Percentiles rank a stretch among this genome's conserved stretches.
Evolutionary conservation across 2,113 vertebrate genomes (phyloP).

Genomic region (Lophura nycthemera): DNA sequence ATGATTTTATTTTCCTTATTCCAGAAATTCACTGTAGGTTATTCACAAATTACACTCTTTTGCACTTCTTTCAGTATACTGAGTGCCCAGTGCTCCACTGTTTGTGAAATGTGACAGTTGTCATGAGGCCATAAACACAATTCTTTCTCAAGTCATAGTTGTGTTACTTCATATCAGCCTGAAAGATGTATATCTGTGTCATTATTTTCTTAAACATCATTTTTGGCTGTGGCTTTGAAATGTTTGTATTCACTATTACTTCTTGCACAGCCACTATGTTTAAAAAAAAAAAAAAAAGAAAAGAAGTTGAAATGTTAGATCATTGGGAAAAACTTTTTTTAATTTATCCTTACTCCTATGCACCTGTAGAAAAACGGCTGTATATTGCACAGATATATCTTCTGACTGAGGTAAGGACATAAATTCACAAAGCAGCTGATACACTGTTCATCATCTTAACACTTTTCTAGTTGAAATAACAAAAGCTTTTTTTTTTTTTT

Average conservation of each 20-base stretch:
- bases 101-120: not conserved
- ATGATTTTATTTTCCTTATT: not conserved
- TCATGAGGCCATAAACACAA: rapidly evolving
- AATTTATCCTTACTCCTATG: too few relatives aligned
- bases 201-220: not conserved
- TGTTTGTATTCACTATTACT: not conserved
- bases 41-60: not conserved
- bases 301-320: not conserved
- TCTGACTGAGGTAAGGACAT: conserved; percentile 13
- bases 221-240: not conserved
- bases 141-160: not conserved
- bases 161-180: not conserved
- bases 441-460: conserved; percentile 70
- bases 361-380: not conserved
- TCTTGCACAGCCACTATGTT: rapidly evolving
- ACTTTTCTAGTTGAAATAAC: conserved; percentile 67
- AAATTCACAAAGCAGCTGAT: conserved; percentile 63
- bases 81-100: not conserved
- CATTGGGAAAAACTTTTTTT: not conserved
- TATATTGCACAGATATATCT: not conserved
- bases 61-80: not conserved
- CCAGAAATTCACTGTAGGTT: not conserved
- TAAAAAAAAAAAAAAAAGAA: not conserved
- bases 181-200: rapidly evolving
- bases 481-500: conserved; percentile 52